Percentiles rank a stretch among this genome's conserved stretches.
Conservation (phyloP, 2,113 vertebrate genomes). For the Oreochromis tanganicae region DNA sequence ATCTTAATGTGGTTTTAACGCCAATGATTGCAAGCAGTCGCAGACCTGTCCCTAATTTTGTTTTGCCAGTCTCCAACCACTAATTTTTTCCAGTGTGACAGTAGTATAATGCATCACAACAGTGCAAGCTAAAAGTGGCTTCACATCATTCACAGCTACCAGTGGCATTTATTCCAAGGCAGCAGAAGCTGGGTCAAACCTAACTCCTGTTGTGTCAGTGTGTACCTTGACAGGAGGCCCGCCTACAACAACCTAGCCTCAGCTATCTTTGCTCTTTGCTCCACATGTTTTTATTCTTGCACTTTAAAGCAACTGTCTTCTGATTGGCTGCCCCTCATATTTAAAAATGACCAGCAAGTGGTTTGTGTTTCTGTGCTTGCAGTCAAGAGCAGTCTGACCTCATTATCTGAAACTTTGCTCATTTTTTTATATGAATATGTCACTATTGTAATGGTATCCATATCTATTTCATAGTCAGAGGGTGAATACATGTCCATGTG, state of each 20-base stretch:
- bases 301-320: background rate
- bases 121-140: background rate
- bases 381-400: background rate
- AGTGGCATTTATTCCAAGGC: background rate
- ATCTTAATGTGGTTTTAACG: background rate
- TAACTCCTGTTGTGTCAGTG: background rate
- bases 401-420: background rate
- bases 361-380: background rate
- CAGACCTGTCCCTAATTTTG: background rate
- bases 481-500: background rate
- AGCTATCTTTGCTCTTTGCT: background rate
- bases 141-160: background rate
- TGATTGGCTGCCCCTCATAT: background rate
- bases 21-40: background rate
- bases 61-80: background rate
- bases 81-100: background rate
- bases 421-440: background rate
- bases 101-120: background rate
- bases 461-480: background rate
- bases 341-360: background rate
- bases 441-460: background rate
- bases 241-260: background rate
- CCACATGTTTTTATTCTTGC: background rate
- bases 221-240: slow-evolving; percentile 12
- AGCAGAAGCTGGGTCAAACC: background rate